These are phyloP conservation scores for Ypsolopha sequella DNA, from an alignment of 2,888 invertebrate species.

Conservation along the genomic window DNA sequence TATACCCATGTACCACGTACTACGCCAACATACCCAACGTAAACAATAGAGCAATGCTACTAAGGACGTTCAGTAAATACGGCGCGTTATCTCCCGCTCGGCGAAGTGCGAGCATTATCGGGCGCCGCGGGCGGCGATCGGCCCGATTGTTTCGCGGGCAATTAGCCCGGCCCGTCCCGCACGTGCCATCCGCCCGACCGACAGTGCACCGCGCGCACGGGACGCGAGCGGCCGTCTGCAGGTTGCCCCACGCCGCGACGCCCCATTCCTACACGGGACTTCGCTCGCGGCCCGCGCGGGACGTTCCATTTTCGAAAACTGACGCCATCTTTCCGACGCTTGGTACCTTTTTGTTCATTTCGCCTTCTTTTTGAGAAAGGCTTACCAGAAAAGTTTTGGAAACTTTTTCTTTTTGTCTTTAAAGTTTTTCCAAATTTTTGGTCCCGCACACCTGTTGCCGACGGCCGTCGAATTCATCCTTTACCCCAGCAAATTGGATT, in stretches of 20 bases:
- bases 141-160: conserved; percentile 65
- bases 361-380: conserved; percentile 1
- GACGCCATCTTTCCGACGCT: not conserved
- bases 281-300: conserved; percentile 1
- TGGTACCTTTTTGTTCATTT: conserved; percentile 9
- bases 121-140: conserved; percentile 14
- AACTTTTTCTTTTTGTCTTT: not conserved
- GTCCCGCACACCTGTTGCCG: not conserved
- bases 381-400: not conserved
- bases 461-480: conserved; percentile 6
- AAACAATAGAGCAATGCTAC: not conserved
- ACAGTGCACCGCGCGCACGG: conserved; percentile 61
- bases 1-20: not conserved
- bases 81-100: conserved; percentile 10
- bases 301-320: conserved; percentile 2
- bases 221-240: conserved; percentile 51
- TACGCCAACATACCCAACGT: not conserved
- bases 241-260: conserved; percentile 13
- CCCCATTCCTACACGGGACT: conserved; percentile 1
- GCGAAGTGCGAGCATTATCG: conserved; percentile 34
- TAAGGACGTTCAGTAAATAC: not conserved
- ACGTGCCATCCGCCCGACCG: conserved; percentile 17
- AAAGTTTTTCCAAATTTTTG: not conserved
- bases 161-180: conserved; percentile 40
- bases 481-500: not conserved